Evolutionary conservation across 2,113 vertebrate species (phyloP).

Genomic region (Crotalus viridis): DNA sequence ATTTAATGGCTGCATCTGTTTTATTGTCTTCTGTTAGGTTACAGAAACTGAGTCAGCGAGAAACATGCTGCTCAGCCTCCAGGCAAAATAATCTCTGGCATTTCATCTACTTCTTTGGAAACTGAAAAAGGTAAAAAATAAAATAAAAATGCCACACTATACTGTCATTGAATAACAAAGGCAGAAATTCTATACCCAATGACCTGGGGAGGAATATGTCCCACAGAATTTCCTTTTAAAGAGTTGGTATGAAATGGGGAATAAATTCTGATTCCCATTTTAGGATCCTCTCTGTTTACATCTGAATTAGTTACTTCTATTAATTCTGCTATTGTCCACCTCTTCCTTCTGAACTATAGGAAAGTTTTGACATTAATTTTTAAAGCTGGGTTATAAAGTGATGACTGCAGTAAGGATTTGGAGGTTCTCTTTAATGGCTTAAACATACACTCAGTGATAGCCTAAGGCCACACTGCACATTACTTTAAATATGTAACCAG

Average conservation of each 20-base stretch:
- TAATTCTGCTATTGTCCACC: neutral
- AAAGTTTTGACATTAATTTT: neutral
- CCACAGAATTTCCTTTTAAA: neutral
- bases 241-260: neutral
- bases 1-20: neutral
- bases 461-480: neutral
- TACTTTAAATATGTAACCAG: neutral
- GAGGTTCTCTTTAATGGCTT: neutral
- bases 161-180: neutral
- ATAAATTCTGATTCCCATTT: neutral
- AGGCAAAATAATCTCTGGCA: neutral
- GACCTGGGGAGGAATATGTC: neutral
- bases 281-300: neutral
- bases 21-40: neutral
- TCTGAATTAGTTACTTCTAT: neutral
- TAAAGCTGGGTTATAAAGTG: neutral
- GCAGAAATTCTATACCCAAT: neutral
- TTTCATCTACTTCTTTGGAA: neutral
- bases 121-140: neutral
- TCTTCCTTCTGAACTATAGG: neutral
- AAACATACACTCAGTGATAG: neutral
- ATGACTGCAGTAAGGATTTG: neutral
- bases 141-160: neutral
- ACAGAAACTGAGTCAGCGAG: neutral
- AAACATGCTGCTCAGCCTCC: neutral